These are phyloP conservation scores for Magallana nippona DNA, from an alignment of 2,888 invertebrate genomes.

Conservation along the genomic window DNA sequence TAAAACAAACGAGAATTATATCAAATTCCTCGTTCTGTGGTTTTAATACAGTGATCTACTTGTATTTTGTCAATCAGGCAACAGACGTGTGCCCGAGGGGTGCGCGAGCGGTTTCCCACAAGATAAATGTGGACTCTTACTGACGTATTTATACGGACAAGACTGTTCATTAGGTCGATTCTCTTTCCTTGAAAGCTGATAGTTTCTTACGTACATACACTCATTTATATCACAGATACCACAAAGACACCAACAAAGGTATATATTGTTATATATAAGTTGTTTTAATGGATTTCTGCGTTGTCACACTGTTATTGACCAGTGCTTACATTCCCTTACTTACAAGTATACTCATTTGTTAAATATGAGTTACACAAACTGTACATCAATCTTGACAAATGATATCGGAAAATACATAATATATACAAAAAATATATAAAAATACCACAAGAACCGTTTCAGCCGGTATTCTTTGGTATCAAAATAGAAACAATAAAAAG, in stretches of 20 bases:
- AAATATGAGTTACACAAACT: background rate
- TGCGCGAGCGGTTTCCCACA: background rate
- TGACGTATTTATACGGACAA: background rate
- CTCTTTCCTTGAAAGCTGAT: constrained; percentile 9
- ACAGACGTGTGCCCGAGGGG: background rate
- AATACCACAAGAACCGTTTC: too few relatives aligned
- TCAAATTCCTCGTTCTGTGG: background rate
- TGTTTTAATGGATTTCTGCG: constrained; percentile 24
- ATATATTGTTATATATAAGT: background rate
- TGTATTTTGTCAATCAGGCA: background rate
- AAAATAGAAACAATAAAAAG: background rate
- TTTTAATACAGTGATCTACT: background rate
- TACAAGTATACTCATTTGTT: background rate
- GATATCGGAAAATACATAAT: too few relatives aligned
- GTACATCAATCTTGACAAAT: too few relatives aligned
- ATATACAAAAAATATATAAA: too few relatives aligned
- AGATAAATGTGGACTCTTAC: constrained; percentile 14
- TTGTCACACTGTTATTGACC: background rate
- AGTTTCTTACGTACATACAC: background rate
- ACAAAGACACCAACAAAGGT: background rate
- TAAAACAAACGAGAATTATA: background rate
- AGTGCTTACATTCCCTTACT: background rate
- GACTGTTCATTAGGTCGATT: background rate
- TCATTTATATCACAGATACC: background rate
- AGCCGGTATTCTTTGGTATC: background rate